Evolutionary conservation across 2,888 invertebrate species (phyloP), one percentile per base, ranked within the genome.

Genomic region (Mystacides longicornis): DNA sequence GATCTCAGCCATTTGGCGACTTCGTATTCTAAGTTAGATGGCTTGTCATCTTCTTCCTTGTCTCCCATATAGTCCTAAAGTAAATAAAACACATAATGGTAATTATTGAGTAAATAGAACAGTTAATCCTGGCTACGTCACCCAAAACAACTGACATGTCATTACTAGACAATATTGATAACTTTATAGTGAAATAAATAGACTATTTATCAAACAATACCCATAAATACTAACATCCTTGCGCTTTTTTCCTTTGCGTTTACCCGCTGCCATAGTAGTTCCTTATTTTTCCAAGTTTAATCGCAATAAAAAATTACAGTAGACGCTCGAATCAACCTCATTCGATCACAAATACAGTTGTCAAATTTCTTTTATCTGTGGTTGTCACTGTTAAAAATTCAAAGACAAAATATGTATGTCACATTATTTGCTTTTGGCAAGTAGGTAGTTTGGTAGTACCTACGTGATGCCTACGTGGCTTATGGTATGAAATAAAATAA

Each of bases 1-100:
- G 91, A 90, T 53, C 93, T 87, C 64, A 99, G 77, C 89, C 93
- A 96, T 71, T 93, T 93, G 0, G 96, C 98, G 47, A 99, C 83
- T 0, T 86, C 81, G 71, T 93, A 93, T 70, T 98, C 96, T 56
- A 94, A 90, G 70, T 93, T 95, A 1, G 88, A 80, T 1, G 91
- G 86, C 71, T 91, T 90, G 56, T 88, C 86, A 1, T 80, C 74
- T 21, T 75, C 70, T 59, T 78, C 74, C 60, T 79, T 71, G 7
- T 63, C 69, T 5, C 76, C 76, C 20, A 71, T 65, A 64, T 67
- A 52, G 14, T 56, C 56, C 56, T 56, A 49, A 18, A n/a, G 48
- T 47, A 37, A 55, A 47, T 46, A 23, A 22, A 14, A 27, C 11
- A 7, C 27, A 11, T 7, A n/a, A n/a, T n/a, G n/a, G n/a, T 67